phyloP scores from a whole-genome alignment of 2,113 vertebrate species.

The Carassius carassius region DNA sequence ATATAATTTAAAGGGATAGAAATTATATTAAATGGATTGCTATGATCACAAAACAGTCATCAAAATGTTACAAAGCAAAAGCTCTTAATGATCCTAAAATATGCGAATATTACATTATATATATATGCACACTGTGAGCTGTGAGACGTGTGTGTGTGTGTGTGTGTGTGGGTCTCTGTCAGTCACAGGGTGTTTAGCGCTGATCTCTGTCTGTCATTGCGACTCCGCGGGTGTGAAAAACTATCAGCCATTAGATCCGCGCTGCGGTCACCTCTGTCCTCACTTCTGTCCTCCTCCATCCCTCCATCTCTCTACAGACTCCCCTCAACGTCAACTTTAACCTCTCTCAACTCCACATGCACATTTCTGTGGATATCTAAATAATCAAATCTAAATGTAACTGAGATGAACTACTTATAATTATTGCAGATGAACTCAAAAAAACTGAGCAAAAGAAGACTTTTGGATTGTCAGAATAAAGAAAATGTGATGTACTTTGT shows the following conservation, averaged over 20 bases:
- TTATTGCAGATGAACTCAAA: not conserved
- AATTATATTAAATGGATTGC: not conserved
- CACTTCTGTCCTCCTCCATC: constrained; percentile 42
- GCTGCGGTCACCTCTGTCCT: constrained; percentile 41
- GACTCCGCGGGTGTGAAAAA: constrained; percentile 53
- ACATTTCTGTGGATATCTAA: not conserved
- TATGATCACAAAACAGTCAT: not conserved
- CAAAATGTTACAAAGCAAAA: not conserved
- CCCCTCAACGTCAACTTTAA: constrained; percentile 43
- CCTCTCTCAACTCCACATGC: not conserved
- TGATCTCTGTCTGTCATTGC: constrained; percentile 48
- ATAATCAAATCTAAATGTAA: not conserved
- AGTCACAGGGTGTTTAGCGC: constrained; percentile 37
- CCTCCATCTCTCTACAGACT: constrained; percentile 39
- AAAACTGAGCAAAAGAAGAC: not conserved
- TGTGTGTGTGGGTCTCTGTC: constrained; percentile 15
- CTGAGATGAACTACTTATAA: not conserved
- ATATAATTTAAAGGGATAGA: too few relatives aligned
- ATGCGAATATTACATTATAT: too few relatives aligned
- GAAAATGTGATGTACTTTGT: not conserved
- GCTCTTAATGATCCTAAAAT: too few relatives aligned
- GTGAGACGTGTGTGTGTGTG: not conserved
- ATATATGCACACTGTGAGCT: not conserved
- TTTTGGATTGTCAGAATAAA: not conserved
- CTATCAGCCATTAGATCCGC: constrained; percentile 47